phyloP scores from a whole-genome alignment of 2,113 vertebrate genomes.

The Pterophyllum scalare region DNA sequence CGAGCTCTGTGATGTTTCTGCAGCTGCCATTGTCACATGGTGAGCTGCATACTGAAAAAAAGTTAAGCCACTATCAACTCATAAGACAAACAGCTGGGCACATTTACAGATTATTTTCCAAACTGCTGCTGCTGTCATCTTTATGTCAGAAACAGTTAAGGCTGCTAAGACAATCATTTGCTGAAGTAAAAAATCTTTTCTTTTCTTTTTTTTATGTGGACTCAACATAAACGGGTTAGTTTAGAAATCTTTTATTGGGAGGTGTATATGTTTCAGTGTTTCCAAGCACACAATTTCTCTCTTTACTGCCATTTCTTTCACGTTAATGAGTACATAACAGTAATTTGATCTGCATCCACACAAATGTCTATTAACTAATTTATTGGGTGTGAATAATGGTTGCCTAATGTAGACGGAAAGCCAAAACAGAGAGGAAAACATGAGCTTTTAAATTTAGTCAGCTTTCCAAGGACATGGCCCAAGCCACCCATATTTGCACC shows the following conservation, averaged over 20 bases:
- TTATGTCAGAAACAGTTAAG: not conserved
- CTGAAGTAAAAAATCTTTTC: not conserved
- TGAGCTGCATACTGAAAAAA: not conserved
- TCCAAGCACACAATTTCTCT: not conserved
- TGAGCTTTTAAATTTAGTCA: conserved; percentile 13
- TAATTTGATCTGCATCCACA: not conserved
- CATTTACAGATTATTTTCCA: not conserved
- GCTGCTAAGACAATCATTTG: not conserved
- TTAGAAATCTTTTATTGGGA: not conserved
- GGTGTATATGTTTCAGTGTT: not conserved
- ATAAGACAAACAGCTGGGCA: not conserved
- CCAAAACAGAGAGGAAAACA: conserved; percentile 10
- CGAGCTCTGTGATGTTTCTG: not conserved
- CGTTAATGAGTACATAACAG: not conserved
- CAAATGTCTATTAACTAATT: not conserved
- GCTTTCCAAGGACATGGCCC: not conserved
- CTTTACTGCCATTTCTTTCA: not conserved
- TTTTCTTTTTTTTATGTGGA: not conserved
- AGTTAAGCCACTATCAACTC: not conserved
- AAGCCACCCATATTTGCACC: conserved; percentile 24
- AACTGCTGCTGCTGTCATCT: not conserved
- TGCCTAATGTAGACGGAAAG: not conserved
- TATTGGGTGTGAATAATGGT: conserved; percentile 26
- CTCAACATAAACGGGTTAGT: no score
- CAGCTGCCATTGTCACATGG: not conserved